Conservation (phyloP, 2,113 vertebrate species). For the Ciconia stormi region DNA sequence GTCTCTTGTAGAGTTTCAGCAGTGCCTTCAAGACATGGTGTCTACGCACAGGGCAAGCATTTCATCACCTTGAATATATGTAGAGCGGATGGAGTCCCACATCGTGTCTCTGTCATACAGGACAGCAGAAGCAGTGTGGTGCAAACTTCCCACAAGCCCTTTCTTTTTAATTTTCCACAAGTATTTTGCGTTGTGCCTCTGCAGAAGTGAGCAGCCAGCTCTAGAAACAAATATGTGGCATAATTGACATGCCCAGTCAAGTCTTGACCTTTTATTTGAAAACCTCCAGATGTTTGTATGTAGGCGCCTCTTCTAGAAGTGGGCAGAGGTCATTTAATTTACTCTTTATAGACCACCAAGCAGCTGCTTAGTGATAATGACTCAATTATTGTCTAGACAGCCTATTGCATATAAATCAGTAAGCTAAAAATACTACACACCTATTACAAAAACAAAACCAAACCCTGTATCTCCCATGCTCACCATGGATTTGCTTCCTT, state of each 20-base stretch:
- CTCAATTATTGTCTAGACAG: neutral
- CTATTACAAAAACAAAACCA: conserved; percentile 16
- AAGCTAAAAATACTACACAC: neutral
- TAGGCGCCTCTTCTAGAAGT: neutral
- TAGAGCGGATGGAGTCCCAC: neutral
- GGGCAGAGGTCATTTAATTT: neutral
- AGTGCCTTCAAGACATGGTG: neutral
- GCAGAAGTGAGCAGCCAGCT: neutral
- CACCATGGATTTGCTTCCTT: neutral
- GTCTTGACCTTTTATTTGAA: neutral
- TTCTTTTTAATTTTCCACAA: neutral
- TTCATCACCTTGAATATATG: neutral
- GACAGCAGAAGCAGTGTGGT: neutral
- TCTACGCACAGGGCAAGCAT: neutral
- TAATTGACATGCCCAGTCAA: neutral
- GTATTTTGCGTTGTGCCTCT: neutral
- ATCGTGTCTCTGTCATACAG: neutral
- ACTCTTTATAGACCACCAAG: neutral
- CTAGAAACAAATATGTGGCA: neutral
- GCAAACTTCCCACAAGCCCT: neutral
- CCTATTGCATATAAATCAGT: neutral
- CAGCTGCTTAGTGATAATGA: neutral
- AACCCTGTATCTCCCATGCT: neutral
- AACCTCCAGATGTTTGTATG: neutral
- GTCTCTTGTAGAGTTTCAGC: neutral